Conservation (phyloP, 2,888 invertebrate genomes). For the Catocala fraxini region DNA sequence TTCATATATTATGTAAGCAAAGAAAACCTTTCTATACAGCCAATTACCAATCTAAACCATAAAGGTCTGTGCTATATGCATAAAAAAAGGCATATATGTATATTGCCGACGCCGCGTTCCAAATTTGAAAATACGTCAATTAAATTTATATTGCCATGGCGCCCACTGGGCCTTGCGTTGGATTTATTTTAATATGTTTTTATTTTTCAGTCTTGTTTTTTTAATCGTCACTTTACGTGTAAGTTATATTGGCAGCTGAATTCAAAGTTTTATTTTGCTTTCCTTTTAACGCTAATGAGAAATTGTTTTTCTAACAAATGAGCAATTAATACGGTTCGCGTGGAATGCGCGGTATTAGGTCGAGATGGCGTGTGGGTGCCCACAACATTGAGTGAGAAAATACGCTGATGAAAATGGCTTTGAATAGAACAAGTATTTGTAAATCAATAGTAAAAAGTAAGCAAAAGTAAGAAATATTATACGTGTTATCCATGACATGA, state of each 20-base stretch:
- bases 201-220: slow-evolving; percentile 1
- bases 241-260: slow-evolving; percentile 4
- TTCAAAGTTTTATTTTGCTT: not conserved
- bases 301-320: not conserved
- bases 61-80: too few species aligned
- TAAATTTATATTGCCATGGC: slow-evolving; percentile 33
- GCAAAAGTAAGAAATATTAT: too few species aligned
- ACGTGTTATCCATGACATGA: too few species aligned
- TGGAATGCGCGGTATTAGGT: too few species aligned
- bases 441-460: too few species aligned
- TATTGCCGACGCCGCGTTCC: slow-evolving; percentile 19
- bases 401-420: too few species aligned
- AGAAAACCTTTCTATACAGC: too few species aligned
- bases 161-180: slow-evolving; percentile 6
- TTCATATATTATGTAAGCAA: not conserved
- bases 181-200: slow-evolving; percentile 23
- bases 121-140: slow-evolving; percentile 39
- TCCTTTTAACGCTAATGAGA: slow-evolving; percentile 2
- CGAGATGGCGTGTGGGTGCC: too few species aligned
- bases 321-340: not conserved
- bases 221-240: not conserved
- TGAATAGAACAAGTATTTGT: too few species aligned
- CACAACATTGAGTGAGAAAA: too few species aligned
- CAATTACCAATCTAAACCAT: not conserved
- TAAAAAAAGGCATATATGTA: not conserved